These are phyloP conservation scores for Halictus rubicundus DNA, from an alignment of 1,140 invertebrate species.

Conservation along the genomic window DNA sequence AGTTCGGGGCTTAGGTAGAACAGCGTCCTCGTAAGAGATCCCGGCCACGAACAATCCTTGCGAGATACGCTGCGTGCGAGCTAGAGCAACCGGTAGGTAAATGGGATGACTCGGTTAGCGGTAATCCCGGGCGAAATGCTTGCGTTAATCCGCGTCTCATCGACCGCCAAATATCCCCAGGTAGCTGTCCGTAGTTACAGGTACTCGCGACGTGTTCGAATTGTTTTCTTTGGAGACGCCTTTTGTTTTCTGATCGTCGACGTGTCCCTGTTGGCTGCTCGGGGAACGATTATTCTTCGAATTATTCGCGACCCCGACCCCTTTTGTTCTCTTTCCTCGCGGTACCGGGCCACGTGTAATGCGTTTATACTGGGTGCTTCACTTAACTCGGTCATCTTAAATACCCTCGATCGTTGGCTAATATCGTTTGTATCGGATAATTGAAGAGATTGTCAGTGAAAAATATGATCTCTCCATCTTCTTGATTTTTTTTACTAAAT, in stretches of 20 bases:
- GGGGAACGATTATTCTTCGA: neutral
- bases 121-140: neutral
- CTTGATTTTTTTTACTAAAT: too few species aligned
- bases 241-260: neutral
- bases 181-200: too few species aligned
- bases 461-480: too few species aligned
- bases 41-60: neutral
- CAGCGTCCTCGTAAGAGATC: neutral
- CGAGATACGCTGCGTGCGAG: neutral
- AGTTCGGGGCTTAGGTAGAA: neutral
- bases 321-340: conserved; percentile 54
- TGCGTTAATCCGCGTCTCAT: neutral
- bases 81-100: conserved; percentile 1
- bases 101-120: neutral
- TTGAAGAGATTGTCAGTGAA: too few species aligned
- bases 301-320: neutral
- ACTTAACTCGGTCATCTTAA: too few species aligned
- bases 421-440: too few species aligned
- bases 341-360: neutral
- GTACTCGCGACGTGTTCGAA: too few species aligned
- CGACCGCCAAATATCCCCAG: neutral
- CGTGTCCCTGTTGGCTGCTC: conserved; percentile 32
- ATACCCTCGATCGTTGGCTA: too few species aligned
- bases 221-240: too few species aligned
- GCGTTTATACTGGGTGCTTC: too few species aligned